phyloP scores from a whole-genome alignment of 1,140 invertebrate species.

The Heliconius hewitsoni region DNA sequence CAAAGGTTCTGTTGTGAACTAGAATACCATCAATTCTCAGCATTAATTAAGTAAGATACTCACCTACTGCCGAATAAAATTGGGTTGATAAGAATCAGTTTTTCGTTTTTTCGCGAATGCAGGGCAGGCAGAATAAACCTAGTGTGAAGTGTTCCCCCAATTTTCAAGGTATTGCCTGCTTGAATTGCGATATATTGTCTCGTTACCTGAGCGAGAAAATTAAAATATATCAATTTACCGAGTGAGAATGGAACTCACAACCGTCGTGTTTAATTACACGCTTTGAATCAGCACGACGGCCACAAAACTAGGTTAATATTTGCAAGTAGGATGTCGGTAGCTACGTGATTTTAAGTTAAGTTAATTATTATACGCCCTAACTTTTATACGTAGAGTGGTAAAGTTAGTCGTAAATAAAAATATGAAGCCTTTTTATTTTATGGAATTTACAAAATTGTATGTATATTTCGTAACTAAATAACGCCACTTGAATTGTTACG shows the following conservation, averaged over 20 bases:
- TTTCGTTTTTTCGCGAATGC: background rate
- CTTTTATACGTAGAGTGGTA: background rate
- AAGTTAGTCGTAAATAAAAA: constrained; percentile 8
- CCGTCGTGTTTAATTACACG: too few species aligned
- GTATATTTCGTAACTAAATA: background rate
- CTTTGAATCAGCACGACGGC: too few species aligned
- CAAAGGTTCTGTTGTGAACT: constrained; percentile 20
- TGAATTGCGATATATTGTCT: too few species aligned
- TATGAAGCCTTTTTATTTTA: constrained; percentile 12
- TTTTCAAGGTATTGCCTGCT: too few species aligned
- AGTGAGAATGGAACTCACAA: too few species aligned
- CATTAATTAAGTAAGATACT: background rate
- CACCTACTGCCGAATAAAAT: background rate
- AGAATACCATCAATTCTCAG: constrained; percentile 14
- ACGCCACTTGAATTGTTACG: constrained; percentile 1
- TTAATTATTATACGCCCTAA: background rate
- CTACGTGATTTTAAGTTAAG: constrained; percentile 11
- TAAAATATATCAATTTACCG: too few species aligned
- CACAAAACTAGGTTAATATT: background rate
- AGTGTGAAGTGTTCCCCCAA: background rate
- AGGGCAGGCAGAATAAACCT: background rate
- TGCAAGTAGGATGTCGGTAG: background rate
- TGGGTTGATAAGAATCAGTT: background rate
- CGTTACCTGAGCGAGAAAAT: too few species aligned
- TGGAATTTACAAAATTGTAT: background rate